Conservation (phyloP, 2,888 invertebrate genomes). For the Pristionchus exspectatus region DNA sequence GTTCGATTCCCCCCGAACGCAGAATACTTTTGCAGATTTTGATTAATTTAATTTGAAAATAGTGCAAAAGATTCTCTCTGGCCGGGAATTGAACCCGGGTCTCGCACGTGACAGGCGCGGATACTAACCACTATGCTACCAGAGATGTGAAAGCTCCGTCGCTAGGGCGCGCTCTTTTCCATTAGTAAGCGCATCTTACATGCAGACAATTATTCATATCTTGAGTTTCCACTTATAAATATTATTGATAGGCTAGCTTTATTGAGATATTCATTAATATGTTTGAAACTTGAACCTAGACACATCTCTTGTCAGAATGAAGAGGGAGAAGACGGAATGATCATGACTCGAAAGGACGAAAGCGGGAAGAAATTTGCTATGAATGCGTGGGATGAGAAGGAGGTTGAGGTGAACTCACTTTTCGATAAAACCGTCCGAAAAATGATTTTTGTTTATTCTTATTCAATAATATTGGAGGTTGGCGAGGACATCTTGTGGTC, state of each 20-base stretch:
- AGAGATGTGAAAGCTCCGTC: not conserved
- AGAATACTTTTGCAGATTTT: conserved; percentile 52
- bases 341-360: not conserved
- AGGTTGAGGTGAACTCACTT: not conserved
- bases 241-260: not conserved
- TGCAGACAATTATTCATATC: not conserved
- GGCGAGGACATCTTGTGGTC: no score
- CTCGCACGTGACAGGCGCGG: conserved; percentile 72
- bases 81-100: conserved; percentile 73
- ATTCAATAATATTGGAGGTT: no score
- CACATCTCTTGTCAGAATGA: not conserved
- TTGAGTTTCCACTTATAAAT: not conserved
- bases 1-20: conserved; percentile 64
- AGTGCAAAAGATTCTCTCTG: conserved; percentile 63
- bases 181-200: not conserved
- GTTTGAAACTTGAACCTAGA: no score
- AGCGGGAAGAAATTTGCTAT: not conserved
- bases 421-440: not conserved
- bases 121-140: conserved; percentile 72
- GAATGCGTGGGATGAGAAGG: not conserved
- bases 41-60: not conserved
- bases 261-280: no score
- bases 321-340: not conserved
- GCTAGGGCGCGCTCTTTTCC: not conserved
- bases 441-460: no score